Evolutionary conservation across 2,888 invertebrate species (phyloP), one percentile per base, ranked within the genome.

Genomic region (Alentia gelatinosa): DNA sequence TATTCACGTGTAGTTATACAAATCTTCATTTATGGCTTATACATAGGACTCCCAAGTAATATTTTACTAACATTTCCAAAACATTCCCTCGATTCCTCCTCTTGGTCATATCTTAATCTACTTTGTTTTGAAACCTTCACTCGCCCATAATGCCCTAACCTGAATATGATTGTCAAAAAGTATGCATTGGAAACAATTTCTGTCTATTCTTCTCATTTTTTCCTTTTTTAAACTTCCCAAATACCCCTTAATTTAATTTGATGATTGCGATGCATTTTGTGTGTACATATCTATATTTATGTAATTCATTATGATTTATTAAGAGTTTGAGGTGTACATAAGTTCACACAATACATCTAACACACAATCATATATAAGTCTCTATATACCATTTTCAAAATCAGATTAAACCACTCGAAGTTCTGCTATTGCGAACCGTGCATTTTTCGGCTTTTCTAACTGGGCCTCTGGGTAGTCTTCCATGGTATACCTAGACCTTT

Each of bases 11-110:
- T 37, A 79, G 79, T 79, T 79, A n/a, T n/a, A n/a, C n/a, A 79
- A 79, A 12, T 19, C n/a, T 79, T 37, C 39, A 4, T 79, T 79
- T 79, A 3, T 79, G 35, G 79, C 79, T 79, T 39, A 35, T 79
- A 79, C 79, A 79, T 39, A 79, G 79, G 79, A 79, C n/a, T 35
- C 79, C 79, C 79, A 79, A 79, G 79, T 79, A 79, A 79, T 79
- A 39, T 79, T 79, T 79, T n/a, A 35, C 79, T 79, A 79, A 79
- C 79, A 37, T 35, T 79, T 35, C 74, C 26, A 74, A 26, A 74
- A 15, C 12, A 26, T n/a, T 74, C 74, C 74, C 26, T 74, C 30
- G 4, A 15, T 5, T 19, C 5, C 74, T 33, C 4, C 3, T 3
- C n/a, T 19, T 56, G 56, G n/a, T n/a, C 19, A 12, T 56, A 47